These are phyloP conservation scores for Pentalonia nigronervosa DNA, from an alignment of 1,140 invertebrate genomes.

Conservation along the genomic window DNA sequence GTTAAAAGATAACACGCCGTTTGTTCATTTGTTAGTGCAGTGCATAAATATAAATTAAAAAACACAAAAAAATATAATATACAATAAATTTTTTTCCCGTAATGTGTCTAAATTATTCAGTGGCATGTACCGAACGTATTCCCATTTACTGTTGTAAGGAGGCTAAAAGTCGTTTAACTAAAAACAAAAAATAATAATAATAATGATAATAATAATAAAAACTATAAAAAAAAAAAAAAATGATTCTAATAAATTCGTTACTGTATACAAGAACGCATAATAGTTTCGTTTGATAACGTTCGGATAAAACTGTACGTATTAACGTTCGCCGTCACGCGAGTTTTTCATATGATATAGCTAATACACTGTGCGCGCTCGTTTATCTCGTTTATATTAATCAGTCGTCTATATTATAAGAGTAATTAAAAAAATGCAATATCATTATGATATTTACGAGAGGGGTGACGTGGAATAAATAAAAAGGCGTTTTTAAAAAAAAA, in stretches of 20 bases:
- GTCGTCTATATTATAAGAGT: slow-evolving; percentile 33
- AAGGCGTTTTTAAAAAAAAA: neutral
- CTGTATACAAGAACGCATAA: neutral
- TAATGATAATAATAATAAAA: too few species aligned
- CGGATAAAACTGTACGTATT: slow-evolving; percentile 34
- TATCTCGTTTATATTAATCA: slow-evolving; percentile 50
- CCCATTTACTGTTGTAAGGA: slow-evolving; percentile 2
- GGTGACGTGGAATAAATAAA: neutral
- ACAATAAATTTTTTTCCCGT: too few species aligned
- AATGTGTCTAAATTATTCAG: slow-evolving; percentile 38
- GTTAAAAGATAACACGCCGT: slow-evolving; percentile 1
- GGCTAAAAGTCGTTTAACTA: slow-evolving; percentile 36
- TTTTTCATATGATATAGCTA: slow-evolving; percentile 35
- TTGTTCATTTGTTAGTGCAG: neutral
- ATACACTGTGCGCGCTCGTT: neutral
- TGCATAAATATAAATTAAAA: neutral
- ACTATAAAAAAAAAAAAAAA: slow-evolving; percentile 13
- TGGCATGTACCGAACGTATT: slow-evolving; percentile 26
- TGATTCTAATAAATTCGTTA: slow-evolving; percentile 50
- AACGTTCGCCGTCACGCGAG: slow-evolving; percentile 29
- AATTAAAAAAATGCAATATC: slow-evolving; percentile 48
- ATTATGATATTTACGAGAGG: slow-evolving; percentile 21
- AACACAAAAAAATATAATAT: too few species aligned
- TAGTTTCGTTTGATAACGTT: slow-evolving; percentile 23
- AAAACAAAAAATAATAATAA: neutral